phyloP scores from a whole-genome alignment of 1,140 invertebrate species.

The Aphidius gifuensis region DNA sequence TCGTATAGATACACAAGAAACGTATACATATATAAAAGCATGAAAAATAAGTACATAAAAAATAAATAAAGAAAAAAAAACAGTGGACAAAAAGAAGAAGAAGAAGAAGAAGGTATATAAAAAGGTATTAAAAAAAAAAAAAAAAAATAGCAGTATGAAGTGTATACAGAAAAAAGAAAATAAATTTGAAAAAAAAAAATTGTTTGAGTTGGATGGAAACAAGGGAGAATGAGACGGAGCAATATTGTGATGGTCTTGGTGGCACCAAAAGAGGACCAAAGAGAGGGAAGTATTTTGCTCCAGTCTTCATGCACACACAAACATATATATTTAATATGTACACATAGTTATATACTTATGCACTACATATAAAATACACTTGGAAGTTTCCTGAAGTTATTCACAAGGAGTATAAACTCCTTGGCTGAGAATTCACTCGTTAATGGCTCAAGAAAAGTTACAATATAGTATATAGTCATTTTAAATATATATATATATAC shows the following conservation, averaged over 20 bases:
- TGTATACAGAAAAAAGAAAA: not conserved
- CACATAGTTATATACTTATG: no score
- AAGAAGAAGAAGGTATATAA: slow-evolving; percentile 1
- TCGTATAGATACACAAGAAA: not conserved
- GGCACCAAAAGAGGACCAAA: not conserved
- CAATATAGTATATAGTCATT: not conserved
- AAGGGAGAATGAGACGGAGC: slow-evolving; percentile 7
- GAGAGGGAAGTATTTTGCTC: no score
- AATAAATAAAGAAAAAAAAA: not conserved
- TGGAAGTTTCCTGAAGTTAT: slow-evolving; percentile 9
- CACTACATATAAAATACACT: slow-evolving; percentile 2
- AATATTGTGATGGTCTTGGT: not conserved
- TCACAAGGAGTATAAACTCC: slow-evolving; percentile 13
- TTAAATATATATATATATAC: not conserved
- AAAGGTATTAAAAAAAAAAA: not conserved
- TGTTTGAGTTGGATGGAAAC: not conserved
- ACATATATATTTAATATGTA: no score
- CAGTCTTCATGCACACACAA: no score
- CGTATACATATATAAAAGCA: not conserved
- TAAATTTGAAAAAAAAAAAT: not conserved
- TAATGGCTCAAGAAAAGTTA: slow-evolving; percentile 13
- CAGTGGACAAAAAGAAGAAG: not conserved
- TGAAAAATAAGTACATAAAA: not conserved
- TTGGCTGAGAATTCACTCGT: slow-evolving; percentile 10
- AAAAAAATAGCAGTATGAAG: not conserved